Conservation (phyloP, 2,888 invertebrate genomes). For the Lasioglossum lativentre region DNA sequence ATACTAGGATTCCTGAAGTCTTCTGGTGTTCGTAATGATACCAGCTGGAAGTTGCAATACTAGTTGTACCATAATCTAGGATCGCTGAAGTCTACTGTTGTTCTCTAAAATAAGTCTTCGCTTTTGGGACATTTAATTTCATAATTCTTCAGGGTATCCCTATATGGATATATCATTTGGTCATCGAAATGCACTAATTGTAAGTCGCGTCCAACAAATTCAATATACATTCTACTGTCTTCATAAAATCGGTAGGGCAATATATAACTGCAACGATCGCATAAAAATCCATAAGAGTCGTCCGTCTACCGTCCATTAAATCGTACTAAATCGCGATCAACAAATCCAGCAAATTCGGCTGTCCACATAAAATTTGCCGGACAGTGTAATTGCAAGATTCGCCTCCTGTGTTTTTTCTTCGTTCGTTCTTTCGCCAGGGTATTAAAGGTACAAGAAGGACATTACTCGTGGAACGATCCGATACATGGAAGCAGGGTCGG, state of each 20-base stretch:
- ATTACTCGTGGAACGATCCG: constrained; percentile 28
- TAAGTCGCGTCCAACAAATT: too few relatives aligned
- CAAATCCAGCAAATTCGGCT: background rate
- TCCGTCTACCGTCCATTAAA: background rate
- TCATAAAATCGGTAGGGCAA: too few relatives aligned
- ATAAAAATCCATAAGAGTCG: too few relatives aligned
- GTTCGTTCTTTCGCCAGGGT: background rate
- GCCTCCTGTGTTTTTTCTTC: background rate
- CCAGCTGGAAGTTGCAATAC: background rate
- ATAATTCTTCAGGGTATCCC: too few relatives aligned
- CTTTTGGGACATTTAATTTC: too few relatives aligned
- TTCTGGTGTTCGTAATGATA: too few relatives aligned
- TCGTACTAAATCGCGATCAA: background rate
- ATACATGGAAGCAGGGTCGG: constrained; percentile 41
- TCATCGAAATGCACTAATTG: too few relatives aligned
- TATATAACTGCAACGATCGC: too few relatives aligned
- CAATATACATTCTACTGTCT: too few relatives aligned
- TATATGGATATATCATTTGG: too few relatives aligned
- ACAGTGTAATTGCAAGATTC: constrained; percentile 4
- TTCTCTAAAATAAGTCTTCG: too few relatives aligned
- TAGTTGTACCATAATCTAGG: background rate
- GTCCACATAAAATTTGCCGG: background rate
- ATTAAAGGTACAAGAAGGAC: constrained; percentile 48
- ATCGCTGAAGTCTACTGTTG: background rate
- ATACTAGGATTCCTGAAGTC: background rate